These are phyloP conservation scores for Cephalopholis sonnerati DNA, from an alignment of 2,113 vertebrate species.

Conservation along the genomic window DNA sequence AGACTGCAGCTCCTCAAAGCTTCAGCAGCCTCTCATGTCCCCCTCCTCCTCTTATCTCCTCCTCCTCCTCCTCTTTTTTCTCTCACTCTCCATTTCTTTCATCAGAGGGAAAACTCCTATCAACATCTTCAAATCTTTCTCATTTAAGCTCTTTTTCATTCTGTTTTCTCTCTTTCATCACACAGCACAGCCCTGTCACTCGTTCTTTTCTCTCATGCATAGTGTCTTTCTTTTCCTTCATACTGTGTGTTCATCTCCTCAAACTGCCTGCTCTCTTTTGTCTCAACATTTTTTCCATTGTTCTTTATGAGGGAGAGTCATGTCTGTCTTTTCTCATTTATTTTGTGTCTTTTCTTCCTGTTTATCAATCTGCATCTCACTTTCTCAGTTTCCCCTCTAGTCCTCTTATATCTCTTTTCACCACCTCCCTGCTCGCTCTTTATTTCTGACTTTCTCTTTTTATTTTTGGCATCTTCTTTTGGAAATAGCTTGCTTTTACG, in stretches of 20 bases:
- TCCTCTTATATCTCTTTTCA: not conserved
- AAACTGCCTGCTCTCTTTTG: not conserved
- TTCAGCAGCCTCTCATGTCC: conserved; percentile 19
- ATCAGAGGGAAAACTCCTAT: conserved; percentile 9
- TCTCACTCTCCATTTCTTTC: conserved; percentile 9
- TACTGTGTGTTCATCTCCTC: not conserved
- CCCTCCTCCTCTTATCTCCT: conserved; percentile 15
- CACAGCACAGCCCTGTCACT: not conserved
- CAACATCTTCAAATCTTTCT: not conserved
- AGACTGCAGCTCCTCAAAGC: conserved; percentile 1
- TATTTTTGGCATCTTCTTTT: not conserved
- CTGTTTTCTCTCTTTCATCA: conserved; percentile 10
- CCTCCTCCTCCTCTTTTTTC: conserved; percentile 6
- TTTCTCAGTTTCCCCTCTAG: no score
- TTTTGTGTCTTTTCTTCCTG: not conserved
- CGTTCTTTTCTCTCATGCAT: not conserved
- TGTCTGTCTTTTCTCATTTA: not conserved
- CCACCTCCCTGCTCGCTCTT: not conserved
- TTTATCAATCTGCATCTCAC: not conserved
- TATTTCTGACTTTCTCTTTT: not conserved
- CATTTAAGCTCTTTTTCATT: not conserved
- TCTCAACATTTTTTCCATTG: not conserved
- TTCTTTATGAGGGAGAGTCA: not conserved
- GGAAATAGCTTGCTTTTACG: not conserved
- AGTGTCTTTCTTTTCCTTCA: not conserved